These are phyloP conservation scores for Drosophila neocordata DNA, from an alignment of 1,140 invertebrate species.

Conservation along the genomic window DNA sequence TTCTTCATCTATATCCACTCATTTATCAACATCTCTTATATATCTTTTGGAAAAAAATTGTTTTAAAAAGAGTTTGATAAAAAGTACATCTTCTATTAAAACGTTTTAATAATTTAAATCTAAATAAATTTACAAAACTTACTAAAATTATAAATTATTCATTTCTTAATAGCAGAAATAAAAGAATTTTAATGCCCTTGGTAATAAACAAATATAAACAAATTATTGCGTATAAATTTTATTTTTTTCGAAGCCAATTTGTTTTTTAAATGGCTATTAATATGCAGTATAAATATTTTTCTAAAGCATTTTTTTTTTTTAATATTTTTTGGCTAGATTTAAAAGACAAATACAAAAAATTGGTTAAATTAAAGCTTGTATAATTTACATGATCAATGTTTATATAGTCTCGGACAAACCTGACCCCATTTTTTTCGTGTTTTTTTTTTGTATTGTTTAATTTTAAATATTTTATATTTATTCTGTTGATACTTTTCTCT, in stretches of 20 bases:
- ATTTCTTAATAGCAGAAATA: no score
- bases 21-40: no score
- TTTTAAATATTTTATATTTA: constrained; percentile 49
- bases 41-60: no score
- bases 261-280: background rate
- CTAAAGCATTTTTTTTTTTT: background rate
- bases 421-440: background rate
- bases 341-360: background rate
- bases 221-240: no score
- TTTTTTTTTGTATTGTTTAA: background rate
- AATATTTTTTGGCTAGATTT: background rate
- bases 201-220: no score
- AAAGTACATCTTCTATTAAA: no score
- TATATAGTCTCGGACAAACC: background rate
- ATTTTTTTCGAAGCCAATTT: background rate
- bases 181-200: background rate
- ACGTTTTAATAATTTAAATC: no score
- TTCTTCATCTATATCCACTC: no score
- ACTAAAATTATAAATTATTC: no score
- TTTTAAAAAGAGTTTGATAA: no score
- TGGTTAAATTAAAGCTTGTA: background rate
- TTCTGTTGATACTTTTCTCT: constrained; percentile 29
- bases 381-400: constrained; percentile 3
- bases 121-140: no score
- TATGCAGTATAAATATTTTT: background rate